A percentile compares a stretch with the other conserved stretches of the same genome.
Conservation (phyloP, 1,140 invertebrate species). For the Bombus difficillimus region DNA sequence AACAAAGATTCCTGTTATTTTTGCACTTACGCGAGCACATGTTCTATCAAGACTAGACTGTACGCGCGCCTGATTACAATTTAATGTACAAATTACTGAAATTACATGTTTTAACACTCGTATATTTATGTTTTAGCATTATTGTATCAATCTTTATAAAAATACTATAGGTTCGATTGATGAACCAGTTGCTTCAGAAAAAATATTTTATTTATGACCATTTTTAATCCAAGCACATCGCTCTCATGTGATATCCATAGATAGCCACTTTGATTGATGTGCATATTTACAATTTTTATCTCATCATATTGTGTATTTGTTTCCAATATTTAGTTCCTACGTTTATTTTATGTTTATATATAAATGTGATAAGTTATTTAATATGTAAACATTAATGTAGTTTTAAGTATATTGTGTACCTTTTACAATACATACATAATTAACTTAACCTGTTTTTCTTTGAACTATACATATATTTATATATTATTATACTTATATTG, state of each 20-base stretch:
- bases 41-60: background rate
- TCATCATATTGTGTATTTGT: background rate
- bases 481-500: background rate
- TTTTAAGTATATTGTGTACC: background rate
- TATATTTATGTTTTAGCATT: background rate
- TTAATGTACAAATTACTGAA: background rate
- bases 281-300: background rate
- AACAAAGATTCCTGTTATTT: background rate
- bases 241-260: constrained; percentile 43
- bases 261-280: constrained; percentile 43
- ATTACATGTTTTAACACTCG: background rate
- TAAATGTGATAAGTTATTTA: background rate
- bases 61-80: background rate
- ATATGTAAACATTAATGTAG: background rate
- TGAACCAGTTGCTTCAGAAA: background rate
- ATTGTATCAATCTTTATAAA: background rate
- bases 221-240: constrained; percentile 16
- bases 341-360: background rate
- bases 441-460: background rate
- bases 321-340: background rate
- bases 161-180: background rate
- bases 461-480: background rate
- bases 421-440: background rate
- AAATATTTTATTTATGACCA: background rate
- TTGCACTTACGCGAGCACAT: background rate